Percentiles rank a stretch among this genome's conserved stretches.
phyloP scores from a whole-genome alignment of 2,113 vertebrate genomes.

The Hystrix cristata region DNA sequence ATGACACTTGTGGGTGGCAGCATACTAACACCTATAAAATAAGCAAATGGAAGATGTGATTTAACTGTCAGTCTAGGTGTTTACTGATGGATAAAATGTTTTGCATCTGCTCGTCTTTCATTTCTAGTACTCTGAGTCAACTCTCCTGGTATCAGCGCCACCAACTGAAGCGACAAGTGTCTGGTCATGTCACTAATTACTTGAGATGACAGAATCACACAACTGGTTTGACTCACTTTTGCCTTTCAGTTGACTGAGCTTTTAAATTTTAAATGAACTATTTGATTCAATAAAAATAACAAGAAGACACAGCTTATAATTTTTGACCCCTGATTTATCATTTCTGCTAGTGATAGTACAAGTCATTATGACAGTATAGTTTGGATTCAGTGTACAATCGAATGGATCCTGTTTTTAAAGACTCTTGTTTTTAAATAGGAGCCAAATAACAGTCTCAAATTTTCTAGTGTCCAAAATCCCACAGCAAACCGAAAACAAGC shows the following conservation, averaged over 20 bases:
- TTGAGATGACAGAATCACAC: not conserved
- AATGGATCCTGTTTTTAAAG: slow-evolving; percentile 9
- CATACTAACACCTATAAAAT: slow-evolving; percentile 79
- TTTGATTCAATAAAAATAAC: slow-evolving; percentile 35
- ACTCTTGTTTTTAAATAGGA: not conserved
- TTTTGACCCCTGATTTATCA: not conserved
- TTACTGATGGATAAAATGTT: not conserved
- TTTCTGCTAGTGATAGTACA: not conserved
- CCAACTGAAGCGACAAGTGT: not conserved
- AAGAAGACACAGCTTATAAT: not conserved
- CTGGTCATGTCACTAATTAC: not conserved
- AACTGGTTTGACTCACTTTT: not conserved
- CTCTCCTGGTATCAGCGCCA: not conserved
- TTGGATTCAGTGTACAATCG: not conserved
- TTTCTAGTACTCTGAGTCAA: not conserved
- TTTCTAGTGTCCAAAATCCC: not conserved
- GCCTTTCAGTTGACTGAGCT: not conserved
- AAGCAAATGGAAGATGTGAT: not conserved
- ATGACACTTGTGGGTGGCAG: slow-evolving; percentile 84
- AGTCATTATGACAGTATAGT: not conserved
- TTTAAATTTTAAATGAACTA: not conserved
- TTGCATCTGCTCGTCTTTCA: not conserved
- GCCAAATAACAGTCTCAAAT: not conserved
- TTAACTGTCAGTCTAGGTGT: not conserved
- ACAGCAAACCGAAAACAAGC: not conserved